Base-by-base conservation (phyloP, 2,888 invertebrate genomes). In the Lochmaea capreae region DNA sequence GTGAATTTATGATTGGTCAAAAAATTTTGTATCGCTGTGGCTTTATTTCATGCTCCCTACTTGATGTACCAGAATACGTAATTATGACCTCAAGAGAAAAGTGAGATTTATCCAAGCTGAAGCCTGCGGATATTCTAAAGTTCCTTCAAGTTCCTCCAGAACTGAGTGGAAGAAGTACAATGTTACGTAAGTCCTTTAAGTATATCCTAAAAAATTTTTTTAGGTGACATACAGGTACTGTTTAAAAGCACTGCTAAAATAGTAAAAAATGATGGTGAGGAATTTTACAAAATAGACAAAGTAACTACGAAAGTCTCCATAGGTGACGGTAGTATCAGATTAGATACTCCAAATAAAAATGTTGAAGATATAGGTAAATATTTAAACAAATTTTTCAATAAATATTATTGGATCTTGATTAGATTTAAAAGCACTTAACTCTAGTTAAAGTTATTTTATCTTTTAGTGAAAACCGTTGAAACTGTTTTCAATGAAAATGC, bases 221-320 rank as follows among this genome's bases (percentile, higher is more conserved):
- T 6, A 63, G 62, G 26, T 43, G 62, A 63, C 10, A 43, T 63
- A n/a, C 62, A 42, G 11, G 42, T 62, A 11, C 18, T 42, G 1
- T 43, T 42, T 12, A 62, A n/a, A 62, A 18, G 16, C 12, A 62
- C 42, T 2, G 12, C 16, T 6, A 6, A 63, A 16, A 63, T 14
- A 16, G 33, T 16, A 2, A 63, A 63, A 63, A 43, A 43, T 4
- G 1, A 63, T 18, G 62, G 18, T 5, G 18, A 43, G n/a, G 62
- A 63, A 12, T 63, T 42, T 63, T 63, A 18, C 43, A 16, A 42
- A 63, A 16, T 63, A 5, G 18, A 43, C 11, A 63, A 63, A 63
- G n/a, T 63, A 43, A 43, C n/a, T 12, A 39, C 16, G 43, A 63
- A 63, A 63, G n/a, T 63, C 4, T 43, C 39, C 1, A 63, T 63